Conservation (phyloP, 2,797 vertebrate genomes). For the Myripristis murdjan region DNA sequence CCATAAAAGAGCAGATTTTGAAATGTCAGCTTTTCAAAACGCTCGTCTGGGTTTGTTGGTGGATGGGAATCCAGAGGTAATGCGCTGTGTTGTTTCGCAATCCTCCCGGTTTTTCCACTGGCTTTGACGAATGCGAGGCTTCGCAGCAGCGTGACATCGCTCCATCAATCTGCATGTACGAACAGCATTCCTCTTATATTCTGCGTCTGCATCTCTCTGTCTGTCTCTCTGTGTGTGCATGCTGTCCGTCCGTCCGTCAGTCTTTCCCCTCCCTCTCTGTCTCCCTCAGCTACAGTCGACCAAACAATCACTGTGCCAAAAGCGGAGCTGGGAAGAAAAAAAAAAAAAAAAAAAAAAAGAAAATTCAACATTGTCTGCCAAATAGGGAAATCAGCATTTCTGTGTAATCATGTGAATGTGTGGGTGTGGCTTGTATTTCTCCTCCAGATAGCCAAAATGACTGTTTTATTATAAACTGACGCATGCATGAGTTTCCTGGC, state of each 20-base stretch:
- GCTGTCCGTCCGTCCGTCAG: background rate
- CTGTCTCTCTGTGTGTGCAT: background rate
- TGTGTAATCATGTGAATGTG: no score
- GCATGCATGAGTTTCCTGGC: no score
- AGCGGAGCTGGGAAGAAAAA: no score
- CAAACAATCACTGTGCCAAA: background rate
- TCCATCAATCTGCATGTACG: conserved; percentile 73
- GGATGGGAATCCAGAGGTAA: conserved; percentile 27
- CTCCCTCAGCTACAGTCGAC: background rate
- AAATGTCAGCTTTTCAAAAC: conserved; percentile 40
- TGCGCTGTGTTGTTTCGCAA: background rate
- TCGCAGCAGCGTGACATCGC: conserved; percentile 67
- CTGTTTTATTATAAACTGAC: no score
- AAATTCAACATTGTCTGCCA: background rate
- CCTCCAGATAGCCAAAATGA: background rate
- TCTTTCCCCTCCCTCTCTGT: conserved; percentile 1
- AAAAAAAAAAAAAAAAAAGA: background rate
- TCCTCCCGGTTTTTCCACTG: conserved; percentile 43
- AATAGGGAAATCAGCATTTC: no score
- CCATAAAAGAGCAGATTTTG: conserved; percentile 20
- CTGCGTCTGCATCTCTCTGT: conserved; percentile 14
- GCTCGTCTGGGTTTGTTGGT: conserved; percentile 22
- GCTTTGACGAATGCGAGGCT: conserved; percentile 69
- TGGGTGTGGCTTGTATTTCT: background rate
- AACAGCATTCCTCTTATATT: conserved; percentile 67